Base-by-base conservation (phyloP, 2,113 vertebrate genomes). In the Vicugna pacos region DNA sequence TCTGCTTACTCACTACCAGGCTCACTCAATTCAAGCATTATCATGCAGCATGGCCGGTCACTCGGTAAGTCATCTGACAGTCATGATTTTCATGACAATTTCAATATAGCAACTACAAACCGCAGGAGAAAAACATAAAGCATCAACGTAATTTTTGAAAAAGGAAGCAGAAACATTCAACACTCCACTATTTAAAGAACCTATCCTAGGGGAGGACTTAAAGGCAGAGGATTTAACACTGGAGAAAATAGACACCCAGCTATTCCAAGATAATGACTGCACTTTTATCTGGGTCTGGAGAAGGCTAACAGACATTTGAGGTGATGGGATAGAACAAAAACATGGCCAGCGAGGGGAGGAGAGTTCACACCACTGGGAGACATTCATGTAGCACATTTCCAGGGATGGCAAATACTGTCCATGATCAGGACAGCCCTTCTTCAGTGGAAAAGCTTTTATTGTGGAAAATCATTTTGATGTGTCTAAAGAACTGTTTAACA, bases 1-100 rank as follows among this genome's bases (percentile, higher is more conserved):
- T 99, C 99, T 20, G 98, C 99, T 8, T 99, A 99, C 95, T 98
- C 99, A 75, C 99, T 99, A 38, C 99, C 99, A 60, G 93, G 98
- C 93, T 99, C 99, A 0, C 98, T 99, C 96, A 99, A 98, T 98
- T 99, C 98, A 50, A 99, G 98, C 98, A 80, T 98, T 93, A 97
- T 98, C 93, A 98, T 99, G 97, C 99, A 98, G 95, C 99, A 99
- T 81, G 99, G 98, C 97, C 98, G 99, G 81, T 99, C 98, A 77
- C 99, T 99, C 95, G 99, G 99, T 99, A 98, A 99, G 99, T 96
- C 28, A 20, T 24, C 13, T 13, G 26, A 32, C 8, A 19, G 11
- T 17, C 16, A 3, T 5, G 54, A 14, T 54, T 56, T 67, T 19
- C 54, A 22, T 1, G 48, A 24, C 54, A 22, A 8, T 84, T 73